Evolutionary conservation across 1,140 invertebrate genomes (phyloP), one percentile per base, ranked within the genome.

Genomic region (Cyclina sinensis): DNA sequence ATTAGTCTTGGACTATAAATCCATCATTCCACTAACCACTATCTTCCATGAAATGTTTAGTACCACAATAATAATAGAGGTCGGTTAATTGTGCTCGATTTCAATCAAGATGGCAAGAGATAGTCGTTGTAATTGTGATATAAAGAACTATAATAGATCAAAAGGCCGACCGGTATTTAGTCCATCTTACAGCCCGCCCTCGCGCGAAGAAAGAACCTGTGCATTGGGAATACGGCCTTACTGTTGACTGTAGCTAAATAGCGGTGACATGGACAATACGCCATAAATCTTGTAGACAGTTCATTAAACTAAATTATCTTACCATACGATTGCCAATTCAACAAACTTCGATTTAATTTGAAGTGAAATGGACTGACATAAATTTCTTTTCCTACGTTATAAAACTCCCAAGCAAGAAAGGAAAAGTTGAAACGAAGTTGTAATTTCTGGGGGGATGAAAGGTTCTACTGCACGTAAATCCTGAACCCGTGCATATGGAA

Each of bases 101-200:
- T 54, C 27, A 54, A 24, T 48, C n/a, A 78, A 78, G 74, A 78
- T 78, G 74, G 74, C 0, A 27, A 7, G n/a, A 51, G 74, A 51
- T 48, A 48, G 46, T 30, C 27, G 54, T 27, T 30, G 48, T 51
- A 54, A n/a, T 51, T 78, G 74, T 78, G 74, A 78, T 54, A 51
- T 78, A 78, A 78, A 78, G 46, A 24, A 51, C 46, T 16, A 76
- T 32, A 78, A 78, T 78, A 78, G 74, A 78, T 78, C 74, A 78
- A 78, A 78, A 51, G 74, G 43, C 24, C 27, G 32, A 1, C 46
- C 46, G 27, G 21, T 51, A 78, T 78, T 51, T 51, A 37, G 46
- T 35, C 30, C 48, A 35, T 78, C 46, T 51, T 78, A 78, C 54
- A 30, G 16, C 46, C 74, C 32, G 11, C n/a, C n/a, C n/a, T n/a